Evolutionary conservation across 2,888 invertebrate species (phyloP).

Genomic region (Megastigmus dorsalis): DNA sequence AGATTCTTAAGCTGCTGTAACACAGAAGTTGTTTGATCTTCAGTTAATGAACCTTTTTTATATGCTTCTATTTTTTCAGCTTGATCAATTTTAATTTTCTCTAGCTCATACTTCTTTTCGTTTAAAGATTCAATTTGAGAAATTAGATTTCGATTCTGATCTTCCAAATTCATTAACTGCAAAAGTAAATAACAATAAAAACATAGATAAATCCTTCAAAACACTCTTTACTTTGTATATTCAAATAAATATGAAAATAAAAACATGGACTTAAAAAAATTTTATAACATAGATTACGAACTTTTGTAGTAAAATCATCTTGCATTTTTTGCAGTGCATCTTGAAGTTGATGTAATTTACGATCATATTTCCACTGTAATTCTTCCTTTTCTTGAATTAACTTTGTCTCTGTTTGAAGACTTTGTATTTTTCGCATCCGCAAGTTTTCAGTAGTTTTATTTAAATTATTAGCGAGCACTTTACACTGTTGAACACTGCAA

Average conservation of each 20-base stretch:
- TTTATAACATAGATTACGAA: slow-evolving; percentile 61
- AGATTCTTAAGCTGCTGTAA: slow-evolving; percentile 80
- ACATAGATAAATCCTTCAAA: too few species aligned
- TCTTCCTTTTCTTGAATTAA: slow-evolving; percentile 78
- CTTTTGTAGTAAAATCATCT: slow-evolving; percentile 77
- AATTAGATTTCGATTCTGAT: slow-evolving; percentile 63
- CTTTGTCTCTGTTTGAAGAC: slow-evolving; percentile 77
- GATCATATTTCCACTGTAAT: slow-evolving; percentile 78
- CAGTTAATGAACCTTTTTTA: slow-evolving; percentile 79
- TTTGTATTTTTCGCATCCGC: slow-evolving; percentile 75
- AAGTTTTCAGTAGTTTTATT: slow-evolving; percentile 79
- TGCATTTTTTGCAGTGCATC: slow-evolving; percentile 78
- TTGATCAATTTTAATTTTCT: slow-evolving; percentile 61
- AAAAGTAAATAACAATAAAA: slow-evolving; percentile 40
- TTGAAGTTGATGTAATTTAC: slow-evolving; percentile 78
- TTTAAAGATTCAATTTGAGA: slow-evolving; percentile 64
- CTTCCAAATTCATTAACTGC: slow-evolving; percentile 63
- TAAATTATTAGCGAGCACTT: slow-evolving; percentile 78
- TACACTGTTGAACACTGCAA: slow-evolving; percentile 79
- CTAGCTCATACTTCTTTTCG: slow-evolving; percentile 65
- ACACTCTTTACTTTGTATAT: too few species aligned
- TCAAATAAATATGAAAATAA: not conserved
- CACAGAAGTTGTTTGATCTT: slow-evolving; percentile 81
- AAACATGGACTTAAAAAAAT: not conserved
- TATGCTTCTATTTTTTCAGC: slow-evolving; percentile 62